These are phyloP conservation scores for Hemicrepidius hirtus DNA, from an alignment of 2,888 invertebrate genomes.

Conservation along the genomic window DNA sequence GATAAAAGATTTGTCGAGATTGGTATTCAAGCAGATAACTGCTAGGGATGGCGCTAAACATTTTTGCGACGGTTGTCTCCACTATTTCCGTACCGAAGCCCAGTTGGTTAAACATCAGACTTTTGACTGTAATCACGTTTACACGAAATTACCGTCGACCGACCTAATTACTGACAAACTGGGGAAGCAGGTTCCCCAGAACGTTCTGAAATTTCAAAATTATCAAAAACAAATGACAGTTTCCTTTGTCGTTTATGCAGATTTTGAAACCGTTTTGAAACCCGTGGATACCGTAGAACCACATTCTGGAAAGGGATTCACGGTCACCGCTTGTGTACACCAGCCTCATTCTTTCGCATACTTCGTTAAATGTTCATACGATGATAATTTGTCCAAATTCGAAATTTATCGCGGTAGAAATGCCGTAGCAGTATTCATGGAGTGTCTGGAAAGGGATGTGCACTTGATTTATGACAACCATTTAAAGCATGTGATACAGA, in stretches of 20 bases:
- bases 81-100: slow-evolving; percentile 28
- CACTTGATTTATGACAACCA: not conserved
- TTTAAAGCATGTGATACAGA: not conserved
- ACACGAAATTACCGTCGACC: slow-evolving; percentile 4
- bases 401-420: slow-evolving; percentile 33
- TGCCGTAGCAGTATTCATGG: not conserved
- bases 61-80: slow-evolving; percentile 45
- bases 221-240: slow-evolving; percentile 37
- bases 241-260: slow-evolving; percentile 41
- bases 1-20: slow-evolving; percentile 37
- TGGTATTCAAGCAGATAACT: slow-evolving; percentile 23
- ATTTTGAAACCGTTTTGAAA: slow-evolving; percentile 42
- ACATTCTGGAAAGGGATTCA: slow-evolving; percentile 27
- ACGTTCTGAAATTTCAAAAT: slow-evolving; percentile 37
- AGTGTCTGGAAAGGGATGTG: not conserved
- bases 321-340: slow-evolving; percentile 7
- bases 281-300: slow-evolving; percentile 1
- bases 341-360: slow-evolving; percentile 36
- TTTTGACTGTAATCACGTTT: slow-evolving; percentile 35
- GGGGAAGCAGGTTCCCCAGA: not conserved
- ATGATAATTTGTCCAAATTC: slow-evolving; percentile 37
- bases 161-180: not conserved
- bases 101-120: not conserved
- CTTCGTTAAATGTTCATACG: slow-evolving; percentile 47
- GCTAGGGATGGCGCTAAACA: not conserved